phyloP scores from a whole-genome alignment of 2,888 invertebrate species.

The Drosophila colorata region DNA sequence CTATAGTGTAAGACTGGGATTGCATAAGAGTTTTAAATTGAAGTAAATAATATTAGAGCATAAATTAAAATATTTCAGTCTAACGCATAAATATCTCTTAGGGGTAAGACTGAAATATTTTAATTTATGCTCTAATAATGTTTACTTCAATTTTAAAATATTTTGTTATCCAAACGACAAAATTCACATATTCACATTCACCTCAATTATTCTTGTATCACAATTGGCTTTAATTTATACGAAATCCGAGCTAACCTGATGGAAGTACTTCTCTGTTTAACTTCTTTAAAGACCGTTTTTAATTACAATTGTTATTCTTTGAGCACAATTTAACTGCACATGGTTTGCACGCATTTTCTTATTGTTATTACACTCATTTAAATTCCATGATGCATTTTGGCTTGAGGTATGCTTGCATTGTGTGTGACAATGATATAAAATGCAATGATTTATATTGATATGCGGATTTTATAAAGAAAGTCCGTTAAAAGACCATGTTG shows the following conservation, averaged over 20 bases:
- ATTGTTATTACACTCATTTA: constrained; percentile 59
- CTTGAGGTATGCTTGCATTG: constrained; percentile 1
- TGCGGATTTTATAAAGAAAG: constrained; percentile 7
- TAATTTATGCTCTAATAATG: background rate
- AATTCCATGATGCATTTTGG: constrained; percentile 57
- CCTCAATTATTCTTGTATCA: constrained; percentile 5
- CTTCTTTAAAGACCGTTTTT: constrained; percentile 14
- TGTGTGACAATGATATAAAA: constrained; percentile 22
- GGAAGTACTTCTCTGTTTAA: background rate
- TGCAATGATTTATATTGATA: constrained; percentile 20
- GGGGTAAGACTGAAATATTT: no score
- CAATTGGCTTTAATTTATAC: constrained; percentile 11
- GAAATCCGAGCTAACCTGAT: constrained; percentile 6
- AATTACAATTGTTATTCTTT: constrained; percentile 32
- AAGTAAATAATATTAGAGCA: no score
- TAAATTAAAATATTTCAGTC: no score
- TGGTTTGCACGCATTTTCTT: constrained; percentile 55
- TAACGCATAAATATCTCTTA: no score
- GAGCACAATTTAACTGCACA: constrained; percentile 47
- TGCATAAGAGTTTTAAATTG: no score
- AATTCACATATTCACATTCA: constrained; percentile 7
- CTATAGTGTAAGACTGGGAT: no score
- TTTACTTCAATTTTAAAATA: background rate
- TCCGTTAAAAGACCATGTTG: background rate
- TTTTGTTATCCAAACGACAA: background rate